Percentiles rank a stretch among this genome's conserved stretches.
phyloP scores from a whole-genome alignment of 2,888 invertebrate genomes.

The Idaea aversata region DNA sequence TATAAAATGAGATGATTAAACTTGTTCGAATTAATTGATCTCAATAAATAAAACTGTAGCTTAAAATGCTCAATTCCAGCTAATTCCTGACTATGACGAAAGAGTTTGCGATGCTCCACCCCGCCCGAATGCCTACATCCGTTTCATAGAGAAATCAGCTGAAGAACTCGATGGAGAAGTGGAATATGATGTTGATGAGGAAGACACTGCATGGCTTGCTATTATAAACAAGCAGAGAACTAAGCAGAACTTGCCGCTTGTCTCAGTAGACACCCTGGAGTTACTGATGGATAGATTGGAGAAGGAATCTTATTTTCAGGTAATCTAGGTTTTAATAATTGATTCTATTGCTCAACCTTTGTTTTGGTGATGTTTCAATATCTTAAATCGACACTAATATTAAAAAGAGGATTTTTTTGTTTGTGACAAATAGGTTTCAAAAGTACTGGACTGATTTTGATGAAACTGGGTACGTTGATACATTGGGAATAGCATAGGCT shows the following conservation, averaged over 20 bases:
- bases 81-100: slow-evolving; percentile 86
- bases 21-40: too few relatives aligned
- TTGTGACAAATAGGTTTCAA: too few relatives aligned
- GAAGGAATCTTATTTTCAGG: slow-evolving; percentile 98
- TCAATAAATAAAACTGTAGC: background rate
- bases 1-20: too few relatives aligned
- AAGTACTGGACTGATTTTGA: too few relatives aligned
- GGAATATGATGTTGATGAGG: slow-evolving; percentile 99
- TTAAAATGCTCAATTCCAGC: slow-evolving; percentile 35
- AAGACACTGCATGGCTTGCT: slow-evolving; percentile 96
- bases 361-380: too few relatives aligned
- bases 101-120: slow-evolving; percentile 90
- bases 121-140: slow-evolving; percentile 92
- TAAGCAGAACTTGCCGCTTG: slow-evolving; percentile 84
- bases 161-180: slow-evolving; percentile 96
- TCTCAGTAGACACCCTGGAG: slow-evolving; percentile 95
- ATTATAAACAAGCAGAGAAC: slow-evolving; percentile 92
- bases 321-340: slow-evolving; percentile 35
- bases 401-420: too few relatives aligned
- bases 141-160: slow-evolving; percentile 95
- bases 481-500: too few relatives aligned
- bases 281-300: slow-evolving; percentile 98
- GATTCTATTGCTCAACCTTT: too few relatives aligned
- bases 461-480: too few relatives aligned
- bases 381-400: too few relatives aligned